These are phyloP conservation scores for Graphium colonna DNA, from an alignment of 2,888 invertebrate genomes.

Conservation along the genomic window DNA sequence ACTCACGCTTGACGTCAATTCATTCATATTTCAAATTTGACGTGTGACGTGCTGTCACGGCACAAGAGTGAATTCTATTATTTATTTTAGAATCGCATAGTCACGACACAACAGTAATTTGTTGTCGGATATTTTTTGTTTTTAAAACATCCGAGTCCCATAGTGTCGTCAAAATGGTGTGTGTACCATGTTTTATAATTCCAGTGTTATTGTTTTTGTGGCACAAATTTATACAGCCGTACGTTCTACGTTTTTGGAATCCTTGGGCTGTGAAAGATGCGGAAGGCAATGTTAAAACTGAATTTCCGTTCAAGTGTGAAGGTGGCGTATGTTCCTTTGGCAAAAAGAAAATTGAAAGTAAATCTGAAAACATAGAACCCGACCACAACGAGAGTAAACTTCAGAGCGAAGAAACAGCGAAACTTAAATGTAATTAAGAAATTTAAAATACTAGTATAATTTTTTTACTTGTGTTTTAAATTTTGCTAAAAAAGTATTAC, in stretches of 20 bases:
- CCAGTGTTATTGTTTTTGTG: constrained; percentile 90
- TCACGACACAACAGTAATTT: too few relatives aligned
- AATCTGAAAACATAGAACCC: constrained; percentile 32
- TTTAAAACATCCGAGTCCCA: not conserved
- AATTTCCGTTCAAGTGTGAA: constrained; percentile 81
- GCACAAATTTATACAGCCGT: constrained; percentile 91
- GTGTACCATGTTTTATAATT: constrained; percentile 92
- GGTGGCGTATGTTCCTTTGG: constrained; percentile 75
- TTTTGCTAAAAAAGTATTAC: too few relatives aligned
- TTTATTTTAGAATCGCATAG: too few relatives aligned
- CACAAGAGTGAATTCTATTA: too few relatives aligned
- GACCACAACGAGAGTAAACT: constrained; percentile 29
- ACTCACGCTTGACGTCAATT: too few relatives aligned
- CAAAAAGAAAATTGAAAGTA: constrained; percentile 39
- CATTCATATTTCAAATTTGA: too few relatives aligned
- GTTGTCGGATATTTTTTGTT: not conserved
- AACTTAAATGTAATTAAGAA: constrained; percentile 44
- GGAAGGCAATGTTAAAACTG: constrained; percentile 77
- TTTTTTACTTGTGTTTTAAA: too few relatives aligned
- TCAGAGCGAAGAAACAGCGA: constrained; percentile 26
- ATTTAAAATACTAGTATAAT: too few relatives aligned
- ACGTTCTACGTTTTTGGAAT: constrained; percentile 90
- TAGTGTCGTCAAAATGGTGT: constrained; percentile 83
- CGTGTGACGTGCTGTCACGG: too few relatives aligned
- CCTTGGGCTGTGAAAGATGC: constrained; percentile 86